These are phyloP conservation scores for Monopterus albus DNA, from an alignment of 2,113 vertebrate genomes.

Conservation along the genomic window DNA sequence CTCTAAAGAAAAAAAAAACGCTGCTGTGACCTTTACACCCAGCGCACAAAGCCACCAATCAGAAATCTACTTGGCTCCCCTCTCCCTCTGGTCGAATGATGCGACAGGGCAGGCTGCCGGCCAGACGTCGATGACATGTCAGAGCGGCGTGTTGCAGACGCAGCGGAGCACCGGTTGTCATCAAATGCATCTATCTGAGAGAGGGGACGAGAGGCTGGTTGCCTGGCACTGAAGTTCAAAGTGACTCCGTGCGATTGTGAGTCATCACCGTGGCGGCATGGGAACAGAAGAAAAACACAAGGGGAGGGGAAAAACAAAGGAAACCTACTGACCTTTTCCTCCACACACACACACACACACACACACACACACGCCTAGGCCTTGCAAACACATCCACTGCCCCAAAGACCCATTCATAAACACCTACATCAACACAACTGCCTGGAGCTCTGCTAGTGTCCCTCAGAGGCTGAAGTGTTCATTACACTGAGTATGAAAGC, in stretches of 20 bases:
- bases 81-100: not conserved
- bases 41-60: slow-evolving; percentile 14
- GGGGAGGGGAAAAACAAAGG: slow-evolving; percentile 52
- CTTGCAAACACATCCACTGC: not conserved
- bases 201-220: slow-evolving; percentile 1
- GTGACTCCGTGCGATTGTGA: slow-evolving; percentile 51
- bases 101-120: not conserved
- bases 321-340: slow-evolving; percentile 65
- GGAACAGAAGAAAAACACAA: slow-evolving; percentile 49
- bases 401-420: slow-evolving; percentile 22
- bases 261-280: slow-evolving; percentile 50
- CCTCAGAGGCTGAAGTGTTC: not conserved
- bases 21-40: slow-evolving; percentile 56
- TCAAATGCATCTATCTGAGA: slow-evolving; percentile 62
- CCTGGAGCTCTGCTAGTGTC: not conserved
- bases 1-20: slow-evolving; percentile 20
- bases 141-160: slow-evolving; percentile 54
- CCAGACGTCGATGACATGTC: slow-evolving; percentile 58
- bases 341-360: slow-evolving; percentile 22
- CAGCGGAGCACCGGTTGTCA: slow-evolving; percentile 57
- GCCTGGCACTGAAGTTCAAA: slow-evolving; percentile 57
- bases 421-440: not conserved
- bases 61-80: not conserved
- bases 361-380: slow-evolving; percentile 7
- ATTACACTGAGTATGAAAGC: not conserved